Percentiles rank a stretch among this genome's conserved stretches.
Evolutionary conservation across 2,113 vertebrate species (phyloP).

Genomic region (Ochotona princeps): DNA sequence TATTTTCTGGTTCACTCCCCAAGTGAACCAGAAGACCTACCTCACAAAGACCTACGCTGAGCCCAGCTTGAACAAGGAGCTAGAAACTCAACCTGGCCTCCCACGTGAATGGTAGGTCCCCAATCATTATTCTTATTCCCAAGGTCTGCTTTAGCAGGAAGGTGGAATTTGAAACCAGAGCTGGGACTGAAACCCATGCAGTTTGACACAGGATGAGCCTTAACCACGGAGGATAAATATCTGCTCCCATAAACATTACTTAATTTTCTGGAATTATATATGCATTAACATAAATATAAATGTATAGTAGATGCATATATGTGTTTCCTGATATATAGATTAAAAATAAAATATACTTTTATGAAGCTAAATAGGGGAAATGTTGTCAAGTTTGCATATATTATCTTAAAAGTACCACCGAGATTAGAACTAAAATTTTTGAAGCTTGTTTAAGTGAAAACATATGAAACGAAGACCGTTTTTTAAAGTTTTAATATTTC

Average conservation of each 20-base stretch:
- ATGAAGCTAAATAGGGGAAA: background rate
- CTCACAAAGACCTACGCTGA: too few relatives aligned
- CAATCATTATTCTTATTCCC: too few relatives aligned
- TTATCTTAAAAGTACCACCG: background rate
- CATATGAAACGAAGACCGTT: background rate
- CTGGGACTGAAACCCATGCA: too few relatives aligned
- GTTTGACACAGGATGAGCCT: too few relatives aligned
- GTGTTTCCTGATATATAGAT: background rate
- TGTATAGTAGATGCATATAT: background rate
- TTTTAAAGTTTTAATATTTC: background rate
- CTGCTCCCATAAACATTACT: background rate
- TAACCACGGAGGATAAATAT: too few relatives aligned
- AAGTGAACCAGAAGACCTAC: too few relatives aligned
- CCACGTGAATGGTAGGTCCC: too few relatives aligned
- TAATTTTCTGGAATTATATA: background rate
- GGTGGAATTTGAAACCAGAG: too few relatives aligned
- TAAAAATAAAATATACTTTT: background rate
- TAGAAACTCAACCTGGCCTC: too few relatives aligned
- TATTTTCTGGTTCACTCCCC: too few relatives aligned
- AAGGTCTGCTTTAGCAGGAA: too few relatives aligned
- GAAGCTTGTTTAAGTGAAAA: background rate
- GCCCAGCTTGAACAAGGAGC: too few relatives aligned
- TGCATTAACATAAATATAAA: background rate
- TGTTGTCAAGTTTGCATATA: background rate
- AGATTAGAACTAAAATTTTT: background rate